Evolutionary conservation across 2,797 vertebrate species (phyloP).

Genomic region (Geotria australis): DNA sequence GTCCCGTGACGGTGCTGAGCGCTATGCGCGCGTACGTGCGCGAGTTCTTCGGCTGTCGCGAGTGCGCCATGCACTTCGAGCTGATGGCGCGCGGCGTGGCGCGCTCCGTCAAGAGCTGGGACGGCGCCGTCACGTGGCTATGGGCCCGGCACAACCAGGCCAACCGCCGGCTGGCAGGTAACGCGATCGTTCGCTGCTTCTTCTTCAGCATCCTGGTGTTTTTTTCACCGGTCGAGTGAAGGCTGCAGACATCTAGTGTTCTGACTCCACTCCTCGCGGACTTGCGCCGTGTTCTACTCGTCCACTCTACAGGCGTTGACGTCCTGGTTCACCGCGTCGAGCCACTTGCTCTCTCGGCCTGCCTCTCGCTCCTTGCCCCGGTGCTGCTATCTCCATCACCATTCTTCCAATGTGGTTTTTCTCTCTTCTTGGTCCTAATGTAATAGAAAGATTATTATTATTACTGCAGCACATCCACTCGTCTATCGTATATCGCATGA

Average conservation of each 20-base stretch:
- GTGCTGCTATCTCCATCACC: background rate
- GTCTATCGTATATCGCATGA: no score
- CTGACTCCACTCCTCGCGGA: constrained; percentile 4
- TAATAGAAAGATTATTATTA: no score
- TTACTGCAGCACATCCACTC: no score
- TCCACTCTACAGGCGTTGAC: no score
- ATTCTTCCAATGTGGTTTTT: background rate
- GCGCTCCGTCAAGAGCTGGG: constrained; percentile 14
- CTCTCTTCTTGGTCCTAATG: constrained; percentile 4
- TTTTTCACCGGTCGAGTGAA: constrained; percentile 3
- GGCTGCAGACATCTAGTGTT: constrained; percentile 1
- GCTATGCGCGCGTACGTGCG: constrained; percentile 32
- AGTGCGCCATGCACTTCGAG: constrained; percentile 51
- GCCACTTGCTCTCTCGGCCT: no score
- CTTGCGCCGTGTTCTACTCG: no score
- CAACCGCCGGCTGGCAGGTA: constrained; percentile 49
- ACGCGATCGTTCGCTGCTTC: constrained; percentile 4
- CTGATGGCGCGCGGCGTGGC: constrained; percentile 26
- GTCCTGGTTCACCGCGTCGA: no score
- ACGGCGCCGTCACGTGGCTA: constrained; percentile 49
- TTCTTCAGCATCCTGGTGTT: constrained; percentile 5
- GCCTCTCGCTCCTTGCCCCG: background rate
- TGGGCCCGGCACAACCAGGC: constrained; percentile 69
- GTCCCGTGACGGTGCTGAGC: constrained; percentile 16
- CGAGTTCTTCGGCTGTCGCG: constrained; percentile 53